phyloP scores from a whole-genome alignment of 2,113 vertebrate species.

The Pogona vitticeps region DNA sequence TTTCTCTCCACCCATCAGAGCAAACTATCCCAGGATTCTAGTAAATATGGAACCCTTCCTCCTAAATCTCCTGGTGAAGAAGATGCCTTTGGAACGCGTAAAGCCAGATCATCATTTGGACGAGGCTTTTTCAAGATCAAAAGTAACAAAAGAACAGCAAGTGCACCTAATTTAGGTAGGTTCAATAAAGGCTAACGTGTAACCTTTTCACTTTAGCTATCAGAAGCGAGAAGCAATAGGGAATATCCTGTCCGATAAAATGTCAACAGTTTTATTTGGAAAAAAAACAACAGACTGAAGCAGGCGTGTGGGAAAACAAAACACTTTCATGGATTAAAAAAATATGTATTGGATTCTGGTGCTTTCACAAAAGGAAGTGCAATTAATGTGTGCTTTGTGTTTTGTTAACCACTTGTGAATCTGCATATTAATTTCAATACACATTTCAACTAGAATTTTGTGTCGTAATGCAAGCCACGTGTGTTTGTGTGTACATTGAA shows the following conservation, averaged over 20 bases:
- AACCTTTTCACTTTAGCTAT: background rate
- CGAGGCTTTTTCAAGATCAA: conserved; percentile 96
- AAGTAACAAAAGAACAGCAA: conserved; percentile 88
- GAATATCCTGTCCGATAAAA: no score
- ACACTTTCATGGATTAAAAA: background rate
- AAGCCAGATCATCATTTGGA: conserved; percentile 93
- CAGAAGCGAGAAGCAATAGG: background rate
- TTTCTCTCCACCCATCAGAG: conserved; percentile 71
- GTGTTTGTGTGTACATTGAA: no score
- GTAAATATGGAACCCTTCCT: conserved; percentile 79
- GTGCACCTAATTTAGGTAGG: conserved; percentile 91
- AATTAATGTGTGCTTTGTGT: background rate
- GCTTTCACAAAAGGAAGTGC: background rate
- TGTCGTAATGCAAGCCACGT: background rate
- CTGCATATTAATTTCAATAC: background rate
- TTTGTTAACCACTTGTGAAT: background rate
- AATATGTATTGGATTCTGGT: background rate
- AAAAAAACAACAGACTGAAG: background rate
- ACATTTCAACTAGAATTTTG: background rate
- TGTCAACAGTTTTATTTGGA: background rate
- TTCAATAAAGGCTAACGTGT: background rate
- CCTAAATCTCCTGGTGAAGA: conserved; percentile 81
- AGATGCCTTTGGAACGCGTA: conserved; percentile 88
- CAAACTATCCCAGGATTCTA: conserved; percentile 70
- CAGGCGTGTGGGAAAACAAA: background rate